These are phyloP conservation scores for Conus betulinus DNA, from an alignment of 1,140 invertebrate species.

Conservation along the genomic window DNA sequence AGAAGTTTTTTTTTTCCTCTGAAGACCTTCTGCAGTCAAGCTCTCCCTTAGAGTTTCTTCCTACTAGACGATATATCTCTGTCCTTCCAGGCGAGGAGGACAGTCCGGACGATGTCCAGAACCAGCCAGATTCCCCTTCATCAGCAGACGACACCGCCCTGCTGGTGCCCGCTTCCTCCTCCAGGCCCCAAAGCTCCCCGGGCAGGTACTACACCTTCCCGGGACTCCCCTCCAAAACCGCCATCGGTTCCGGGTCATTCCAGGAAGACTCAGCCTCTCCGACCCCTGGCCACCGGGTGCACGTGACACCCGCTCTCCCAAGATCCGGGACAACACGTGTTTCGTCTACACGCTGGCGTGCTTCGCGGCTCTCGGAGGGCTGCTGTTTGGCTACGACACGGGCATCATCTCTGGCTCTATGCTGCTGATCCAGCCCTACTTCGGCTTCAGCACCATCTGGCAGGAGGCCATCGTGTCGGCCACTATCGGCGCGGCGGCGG, in stretches of 20 bases:
- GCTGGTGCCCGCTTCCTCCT: neutral
- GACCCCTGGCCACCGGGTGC: too few relatives aligned
- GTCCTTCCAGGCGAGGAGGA: neutral
- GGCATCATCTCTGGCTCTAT: constrained; percentile 82
- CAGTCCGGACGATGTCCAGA: too few relatives aligned
- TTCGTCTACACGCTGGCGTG: constrained; percentile 68
- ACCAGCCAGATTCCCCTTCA: neutral
- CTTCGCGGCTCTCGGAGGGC: constrained; percentile 78
- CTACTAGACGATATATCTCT: neutral
- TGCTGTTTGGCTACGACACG: constrained; percentile 84
- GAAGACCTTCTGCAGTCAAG: too few relatives aligned
- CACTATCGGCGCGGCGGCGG: constrained; percentile 66
- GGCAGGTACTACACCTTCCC: neutral
- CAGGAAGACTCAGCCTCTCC: too few relatives aligned
- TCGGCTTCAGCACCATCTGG: constrained; percentile 61
- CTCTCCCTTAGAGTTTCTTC: too few relatives aligned
- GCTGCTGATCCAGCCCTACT: constrained; percentile 75
- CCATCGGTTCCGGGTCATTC: neutral
- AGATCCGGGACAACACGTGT: neutral
- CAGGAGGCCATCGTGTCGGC: constrained; percentile 64
- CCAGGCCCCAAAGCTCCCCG: neutral
- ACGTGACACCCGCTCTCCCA: constrained; percentile 17
- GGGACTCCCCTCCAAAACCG: too few relatives aligned
- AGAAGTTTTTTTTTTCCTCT: too few relatives aligned
- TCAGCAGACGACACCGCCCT: neutral